Evolutionary conservation across 1,140 invertebrate genomes (phyloP), one percentile per base, ranked within the genome.

Genomic region (Ostrea edulis): DNA sequence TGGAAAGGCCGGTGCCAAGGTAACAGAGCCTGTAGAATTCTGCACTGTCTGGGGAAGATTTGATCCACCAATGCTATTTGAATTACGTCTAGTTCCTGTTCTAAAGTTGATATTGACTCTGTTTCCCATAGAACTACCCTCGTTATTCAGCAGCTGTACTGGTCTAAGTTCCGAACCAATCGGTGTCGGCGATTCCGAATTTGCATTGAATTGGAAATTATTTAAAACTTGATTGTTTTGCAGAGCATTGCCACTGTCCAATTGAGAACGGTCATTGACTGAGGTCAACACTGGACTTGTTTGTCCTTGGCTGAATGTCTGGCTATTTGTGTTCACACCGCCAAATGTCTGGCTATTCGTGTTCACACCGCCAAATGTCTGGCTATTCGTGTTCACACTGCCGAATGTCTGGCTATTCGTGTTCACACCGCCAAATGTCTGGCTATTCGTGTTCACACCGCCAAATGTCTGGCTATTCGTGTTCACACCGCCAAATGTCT

Each of bases 1-100:
- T n/a, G 83, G 83, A 62, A 85, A 85, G 2, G 83, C 83, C 53
- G 83, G 53, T 62, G 51, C n/a, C 14, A 85, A 85, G n/a, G 44
- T 83, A 11, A 83, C 25, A 9, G 68, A 12, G 11, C 22, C 11
- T 29, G 68, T 29, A 29, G 68, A 8, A 35, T 77, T 77, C 12
- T 77, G 68, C 35, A 7, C 8, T 77, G 68, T 77, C 11, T 77
- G 68, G 29, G 68, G 68, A 29, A 29, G 22, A 35, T 25, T 77
- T 25, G 25, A 29, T 25, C 68, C 68, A 35, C 4, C 12, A 2
- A 77, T 25, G 25, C 11, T 77, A 12, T 25, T 77, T 77, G 25
- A 77, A 29, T 25, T 77, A 9, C 12, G 68, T 35, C 25, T 29
- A 14, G 9, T 25, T 77, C 12, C 68, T 35, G 68, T 25, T 35